These are phyloP conservation scores for Ochropleura leucogaster DNA, from an alignment of 2,888 invertebrate species.

Conservation along the genomic window DNA sequence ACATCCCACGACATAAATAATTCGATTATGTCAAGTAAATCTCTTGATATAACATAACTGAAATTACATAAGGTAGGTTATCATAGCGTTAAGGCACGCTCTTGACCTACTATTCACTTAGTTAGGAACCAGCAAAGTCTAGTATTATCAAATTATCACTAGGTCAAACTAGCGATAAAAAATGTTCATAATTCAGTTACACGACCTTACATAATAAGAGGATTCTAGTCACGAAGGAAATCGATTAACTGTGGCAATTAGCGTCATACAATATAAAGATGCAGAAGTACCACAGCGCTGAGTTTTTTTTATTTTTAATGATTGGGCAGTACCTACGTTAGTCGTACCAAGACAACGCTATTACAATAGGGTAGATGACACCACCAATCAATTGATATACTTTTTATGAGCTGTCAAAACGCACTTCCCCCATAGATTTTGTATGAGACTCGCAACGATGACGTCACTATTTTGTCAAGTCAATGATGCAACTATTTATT, in stretches of 20 bases:
- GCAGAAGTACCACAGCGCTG: background rate
- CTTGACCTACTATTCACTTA: slow-evolving; percentile 19
- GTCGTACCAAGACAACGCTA: background rate
- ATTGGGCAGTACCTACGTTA: background rate
- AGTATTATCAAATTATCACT: slow-evolving; percentile 27
- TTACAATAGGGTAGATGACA: too few species aligned
- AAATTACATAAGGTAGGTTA: background rate
- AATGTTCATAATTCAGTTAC: slow-evolving; percentile 20
- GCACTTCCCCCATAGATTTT: too few species aligned
- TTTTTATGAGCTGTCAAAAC: too few species aligned
- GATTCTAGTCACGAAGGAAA: slow-evolving; percentile 37
- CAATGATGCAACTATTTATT: too few species aligned
- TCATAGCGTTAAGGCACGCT: background rate
- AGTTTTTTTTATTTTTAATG: background rate
- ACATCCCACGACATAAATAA: background rate
- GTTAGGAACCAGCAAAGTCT: slow-evolving; percentile 3
- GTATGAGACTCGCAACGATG: too few species aligned
- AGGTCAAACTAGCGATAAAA: slow-evolving; percentile 41
- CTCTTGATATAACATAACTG: too few species aligned
- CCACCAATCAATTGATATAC: too few species aligned
- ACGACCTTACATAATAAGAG: slow-evolving; percentile 23
- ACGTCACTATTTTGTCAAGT: too few species aligned
- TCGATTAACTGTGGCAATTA: slow-evolving; percentile 35
- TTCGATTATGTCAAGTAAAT: background rate
- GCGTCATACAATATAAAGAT: background rate